A percentile compares a stretch with the other conserved stretches of the same genome.
These are phyloP conservation scores for Mamestra brassicae DNA, from an alignment of 2,888 invertebrate genomes.

Conservation along the genomic window DNA sequence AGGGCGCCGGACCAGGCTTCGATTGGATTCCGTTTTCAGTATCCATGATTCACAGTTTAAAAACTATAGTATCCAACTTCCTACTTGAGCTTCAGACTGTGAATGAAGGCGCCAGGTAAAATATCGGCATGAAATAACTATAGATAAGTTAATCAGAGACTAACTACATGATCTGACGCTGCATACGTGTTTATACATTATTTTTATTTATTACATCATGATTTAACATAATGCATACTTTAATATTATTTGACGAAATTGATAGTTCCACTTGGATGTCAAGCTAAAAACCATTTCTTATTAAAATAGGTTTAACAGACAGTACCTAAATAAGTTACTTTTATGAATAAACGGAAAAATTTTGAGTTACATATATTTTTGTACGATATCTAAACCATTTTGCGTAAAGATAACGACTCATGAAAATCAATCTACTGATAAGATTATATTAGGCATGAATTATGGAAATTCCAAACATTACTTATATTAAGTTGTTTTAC, in stretches of 20 bases:
- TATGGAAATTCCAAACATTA: constrained; percentile 26
- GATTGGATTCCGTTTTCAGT: constrained; percentile 35
- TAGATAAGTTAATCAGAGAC: constrained; percentile 58
- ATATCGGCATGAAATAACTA: constrained; percentile 31
- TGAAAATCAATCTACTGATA: constrained; percentile 32
- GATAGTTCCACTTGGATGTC: too few relatives aligned
- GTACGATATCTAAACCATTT: constrained; percentile 19
- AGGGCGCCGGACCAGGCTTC: neutral
- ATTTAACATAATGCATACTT: neutral
- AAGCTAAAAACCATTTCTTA: too few relatives aligned
- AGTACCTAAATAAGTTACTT: neutral
- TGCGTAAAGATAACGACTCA: constrained; percentile 31
- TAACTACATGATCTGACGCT: constrained; percentile 21
- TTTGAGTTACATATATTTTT: neutral
- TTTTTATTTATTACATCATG: neutral
- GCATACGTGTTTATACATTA: neutral
- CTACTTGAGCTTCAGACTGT: constrained; percentile 23
- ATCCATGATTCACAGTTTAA: constrained; percentile 45
- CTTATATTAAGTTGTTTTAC: neutral
- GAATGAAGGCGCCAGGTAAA: constrained; percentile 35
- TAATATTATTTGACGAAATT: neutral
- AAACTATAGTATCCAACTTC: constrained; percentile 12
- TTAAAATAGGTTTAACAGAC: neutral
- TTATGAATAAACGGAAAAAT: constrained; percentile 23
- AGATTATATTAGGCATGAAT: constrained; percentile 37